phyloP scores from a whole-genome alignment of 2,113 vertebrate species.

The Xiphophorus couchianus region DNA sequence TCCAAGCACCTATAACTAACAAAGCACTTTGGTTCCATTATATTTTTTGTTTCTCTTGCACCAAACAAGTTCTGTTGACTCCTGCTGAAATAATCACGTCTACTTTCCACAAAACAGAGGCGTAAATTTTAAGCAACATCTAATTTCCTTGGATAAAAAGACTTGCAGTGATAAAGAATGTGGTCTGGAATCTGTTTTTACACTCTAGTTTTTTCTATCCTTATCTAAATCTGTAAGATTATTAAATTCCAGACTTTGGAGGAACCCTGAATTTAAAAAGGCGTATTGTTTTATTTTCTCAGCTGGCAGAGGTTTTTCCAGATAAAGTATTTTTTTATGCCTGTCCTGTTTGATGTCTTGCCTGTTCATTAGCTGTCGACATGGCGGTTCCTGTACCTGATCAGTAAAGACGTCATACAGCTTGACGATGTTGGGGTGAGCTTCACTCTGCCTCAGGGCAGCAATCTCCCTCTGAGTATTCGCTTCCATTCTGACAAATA shows the following conservation, averaged over 20 bases:
- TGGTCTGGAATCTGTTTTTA: too few relatives aligned
- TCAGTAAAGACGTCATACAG: constrained; percentile 88
- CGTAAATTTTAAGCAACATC: too few relatives aligned
- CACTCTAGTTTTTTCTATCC: too few relatives aligned
- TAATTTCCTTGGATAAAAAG: too few relatives aligned
- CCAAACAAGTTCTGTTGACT: not conserved
- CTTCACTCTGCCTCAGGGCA: constrained; percentile 87
- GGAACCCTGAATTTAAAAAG: not conserved
- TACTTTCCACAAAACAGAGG: too few relatives aligned
- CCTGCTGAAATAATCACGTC: too few relatives aligned
- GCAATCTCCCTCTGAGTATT: constrained; percentile 90
- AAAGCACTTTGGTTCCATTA: not conserved
- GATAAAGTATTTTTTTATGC: not conserved
- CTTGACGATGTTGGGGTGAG: constrained; percentile 89
- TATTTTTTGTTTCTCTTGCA: not conserved
- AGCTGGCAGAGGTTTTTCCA: not conserved
- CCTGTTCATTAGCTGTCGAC: not conserved
- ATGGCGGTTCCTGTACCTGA: constrained; percentile 78
- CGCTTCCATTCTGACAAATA: constrained; percentile 83
- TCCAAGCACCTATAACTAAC: not conserved
- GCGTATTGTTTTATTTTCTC: not conserved
- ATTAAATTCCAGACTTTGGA: not conserved
- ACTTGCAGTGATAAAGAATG: too few relatives aligned
- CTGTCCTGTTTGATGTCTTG: not conserved
- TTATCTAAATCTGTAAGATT: too few relatives aligned